phyloP scores from a whole-genome alignment of 1,140 invertebrate genomes.

The Drosophila insularis region DNA sequence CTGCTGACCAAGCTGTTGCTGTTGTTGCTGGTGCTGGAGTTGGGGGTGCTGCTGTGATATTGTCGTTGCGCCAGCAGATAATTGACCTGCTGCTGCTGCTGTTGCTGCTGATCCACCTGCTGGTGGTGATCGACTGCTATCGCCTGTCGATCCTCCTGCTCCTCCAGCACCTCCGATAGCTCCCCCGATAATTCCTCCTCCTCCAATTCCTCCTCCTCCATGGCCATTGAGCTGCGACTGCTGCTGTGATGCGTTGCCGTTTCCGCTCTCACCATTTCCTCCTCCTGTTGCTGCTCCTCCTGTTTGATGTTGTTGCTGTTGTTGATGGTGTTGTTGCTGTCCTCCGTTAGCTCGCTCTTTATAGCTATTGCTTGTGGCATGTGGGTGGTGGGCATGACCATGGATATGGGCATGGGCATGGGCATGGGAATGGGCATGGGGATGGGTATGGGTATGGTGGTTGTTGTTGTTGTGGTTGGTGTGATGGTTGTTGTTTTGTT shows the following conservation, averaged over 20 bases:
- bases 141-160: conserved; percentile 23
- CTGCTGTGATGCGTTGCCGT: conserved; percentile 47
- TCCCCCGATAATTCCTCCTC: no score
- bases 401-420: conserved; percentile 59
- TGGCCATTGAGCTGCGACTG: conserved; percentile 63
- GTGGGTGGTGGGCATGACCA: conserved; percentile 59
- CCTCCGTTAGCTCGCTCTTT: conserved; percentile 57
- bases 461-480: conserved; percentile 51
- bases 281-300: conserved; percentile 55
- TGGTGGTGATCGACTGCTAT: conserved; percentile 46
- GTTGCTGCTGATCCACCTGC: conserved; percentile 54
- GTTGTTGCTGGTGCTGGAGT: conserved; percentile 61
- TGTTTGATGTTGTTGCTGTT: conserved; percentile 68
- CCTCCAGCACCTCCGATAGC: conserved; percentile 22
- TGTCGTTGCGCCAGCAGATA: conserved; percentile 58
- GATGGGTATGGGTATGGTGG: conserved; percentile 67
- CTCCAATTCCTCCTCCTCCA: conserved; percentile 31
- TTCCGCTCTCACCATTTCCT: conserved; percentile 55
- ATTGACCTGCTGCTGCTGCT: conserved; percentile 47
- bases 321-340: conserved; percentile 67
- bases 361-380: conserved; percentile 45
- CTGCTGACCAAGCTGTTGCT: conserved; percentile 54
- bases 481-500: conserved; percentile 84
- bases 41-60: conserved; percentile 67
- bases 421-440: conserved; percentile 67